Evolutionary conservation across 2,888 invertebrate species (phyloP), one percentile per base, ranked within the genome.

Genomic region (Dorcus parallelipipedus): DNA sequence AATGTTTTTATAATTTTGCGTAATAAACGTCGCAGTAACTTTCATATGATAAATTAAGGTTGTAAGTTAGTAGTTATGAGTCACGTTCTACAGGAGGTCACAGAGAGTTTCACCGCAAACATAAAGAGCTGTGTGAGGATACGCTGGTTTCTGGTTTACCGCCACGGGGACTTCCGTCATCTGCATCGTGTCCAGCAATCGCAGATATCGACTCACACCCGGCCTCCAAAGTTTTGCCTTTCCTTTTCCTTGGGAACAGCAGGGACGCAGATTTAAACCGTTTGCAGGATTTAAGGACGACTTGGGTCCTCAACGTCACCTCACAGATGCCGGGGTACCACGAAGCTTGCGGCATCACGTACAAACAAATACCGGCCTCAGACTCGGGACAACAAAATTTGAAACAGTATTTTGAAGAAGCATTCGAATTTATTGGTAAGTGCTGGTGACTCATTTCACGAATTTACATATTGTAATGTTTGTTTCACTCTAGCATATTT

Each of bases 321-420:
- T 86, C 89, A 72, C 88, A 90, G 75, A 79, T 87, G 71, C 88
- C 89, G 58, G 86, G 86, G 60, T 86, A 86, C 75, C 87, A 86
- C 78, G 85, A 88, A 76, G 81, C 82, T 63, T 79, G 83, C 64
- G 86, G 86, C 60, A 84, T 86, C 70, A 82, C 82, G 60, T 90
- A 90, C 78, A 87, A 88, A 78, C 87, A 90, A 75, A 86, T 93
- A 75, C 91, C 91, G 58, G 93, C 92, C 67, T 84, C 87, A 61
- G 93, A 93, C 81, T 90, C 89, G 64, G 88, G 89, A 51, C 89
- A 90, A 73, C 92, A 93, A 77, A 93, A 93, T 81, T 86, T 93
- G 61, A 89, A 89, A 72, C 92, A 92, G 82, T 92, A 91, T 83
- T 93, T 93, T 81, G 89, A 91, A 74, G 90, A 92, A 77, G 90